phyloP scores from a whole-genome alignment of 2,113 vertebrate species.

The Pelvicachromis taeniatus region DNA sequence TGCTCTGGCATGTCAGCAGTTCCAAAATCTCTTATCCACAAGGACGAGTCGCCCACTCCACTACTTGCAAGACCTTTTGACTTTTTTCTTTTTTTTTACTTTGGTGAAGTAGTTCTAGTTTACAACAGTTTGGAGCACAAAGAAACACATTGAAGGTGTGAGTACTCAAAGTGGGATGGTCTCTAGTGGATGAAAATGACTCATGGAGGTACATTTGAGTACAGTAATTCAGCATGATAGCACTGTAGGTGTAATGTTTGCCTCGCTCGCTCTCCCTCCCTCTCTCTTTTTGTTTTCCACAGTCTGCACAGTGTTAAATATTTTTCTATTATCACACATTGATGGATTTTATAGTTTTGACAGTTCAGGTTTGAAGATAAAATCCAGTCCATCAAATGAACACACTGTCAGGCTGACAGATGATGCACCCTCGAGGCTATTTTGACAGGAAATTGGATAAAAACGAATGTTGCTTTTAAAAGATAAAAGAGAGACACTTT shows the following conservation, averaged over 20 bases:
- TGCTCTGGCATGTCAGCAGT: not conserved
- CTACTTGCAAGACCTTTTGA: not conserved
- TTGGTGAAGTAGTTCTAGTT: not conserved
- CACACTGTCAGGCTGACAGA: not conserved
- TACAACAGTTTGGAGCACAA: not conserved
- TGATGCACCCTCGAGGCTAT: not conserved
- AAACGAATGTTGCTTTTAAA: not conserved
- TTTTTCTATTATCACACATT: not conserved
- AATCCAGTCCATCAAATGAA: not conserved
- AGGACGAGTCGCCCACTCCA: not conserved
- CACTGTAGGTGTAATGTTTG: not conserved
- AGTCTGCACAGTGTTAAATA: not conserved
- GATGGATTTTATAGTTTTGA: not conserved
- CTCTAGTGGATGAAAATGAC: not conserved
- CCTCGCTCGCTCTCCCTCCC: not conserved
- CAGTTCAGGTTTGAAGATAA: not conserved
- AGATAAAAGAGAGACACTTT: not conserved
- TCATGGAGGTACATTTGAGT: not conserved
- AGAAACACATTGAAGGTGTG: not conserved
- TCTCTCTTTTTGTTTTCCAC: not conserved
- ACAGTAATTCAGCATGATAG: not conserved
- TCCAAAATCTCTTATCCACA: not conserved
- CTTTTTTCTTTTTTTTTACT: not conserved
- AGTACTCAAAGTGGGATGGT: not conserved
- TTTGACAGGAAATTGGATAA: not conserved